Evolutionary conservation across 2,888 invertebrate species (phyloP), one percentile per base, ranked within the genome.

Genomic region (Isoperla grammatica): DNA sequence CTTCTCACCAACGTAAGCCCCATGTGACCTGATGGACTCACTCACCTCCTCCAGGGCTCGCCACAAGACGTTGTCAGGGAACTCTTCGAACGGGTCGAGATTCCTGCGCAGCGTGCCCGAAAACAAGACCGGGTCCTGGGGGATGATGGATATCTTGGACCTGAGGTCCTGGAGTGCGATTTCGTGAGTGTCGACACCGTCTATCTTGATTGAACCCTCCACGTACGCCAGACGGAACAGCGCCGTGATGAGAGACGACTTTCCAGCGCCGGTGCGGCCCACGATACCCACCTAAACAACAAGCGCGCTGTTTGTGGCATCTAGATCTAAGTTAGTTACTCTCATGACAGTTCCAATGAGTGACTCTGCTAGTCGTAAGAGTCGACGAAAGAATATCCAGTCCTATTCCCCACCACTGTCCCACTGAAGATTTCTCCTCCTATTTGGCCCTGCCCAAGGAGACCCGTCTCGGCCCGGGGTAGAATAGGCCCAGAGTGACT

Each of bases 31-130:
- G n/a, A n/a, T n/a, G n/a, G n/a, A n/a, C n/a, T n/a, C 11, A 57
- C 58, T 60, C 67, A 81, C 84, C 68, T 86, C 82, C 64, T 83
- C 84, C 40, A 94, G 73, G 0, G 88, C 88, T 62, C 79, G 78
- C 92, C 93, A 93, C 62, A 94, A 79, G 15, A 81, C 80, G 0
- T 79, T 81, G 67, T 93, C 93, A 0, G 80, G 78, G 65, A 83
- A 83, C 69, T 86, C 83, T 57, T 84, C 80, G 71, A 92, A 88
- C 0, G 93, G 93, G 78, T 93, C 93, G 70, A 94, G 78, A 73
- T 94, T 94, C 70, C 87, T 84, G 8, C 94, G 80, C 43, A 95
- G 73, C n/a, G 87, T 85, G 5, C 89, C 89, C 0, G 88, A 88
- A 73, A 95, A 94, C 23, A 88, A 71, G 1, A 87, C 84, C 8